phyloP scores from a whole-genome alignment of 2,113 vertebrate genomes.

The Myotis davidii region DNA sequence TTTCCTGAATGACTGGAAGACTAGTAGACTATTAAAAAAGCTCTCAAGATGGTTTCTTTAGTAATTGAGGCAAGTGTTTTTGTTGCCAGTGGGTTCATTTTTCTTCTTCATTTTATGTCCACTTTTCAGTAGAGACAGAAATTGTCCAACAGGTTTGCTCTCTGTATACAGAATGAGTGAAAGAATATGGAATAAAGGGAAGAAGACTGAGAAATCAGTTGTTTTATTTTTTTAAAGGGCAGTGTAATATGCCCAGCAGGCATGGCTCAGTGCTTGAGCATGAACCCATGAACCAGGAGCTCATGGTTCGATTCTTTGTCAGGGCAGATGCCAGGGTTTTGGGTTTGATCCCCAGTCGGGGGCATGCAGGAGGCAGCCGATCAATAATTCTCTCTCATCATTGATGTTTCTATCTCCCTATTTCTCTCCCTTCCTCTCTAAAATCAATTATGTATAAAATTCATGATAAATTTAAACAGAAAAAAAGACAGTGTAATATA shows the following conservation, averaged over 20 bases:
- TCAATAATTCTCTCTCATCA: neutral
- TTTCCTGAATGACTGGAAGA: neutral
- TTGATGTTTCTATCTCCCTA: neutral
- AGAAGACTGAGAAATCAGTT: neutral
- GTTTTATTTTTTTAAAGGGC: neutral
- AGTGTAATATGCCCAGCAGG: too few relatives aligned
- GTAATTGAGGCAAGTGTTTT: neutral
- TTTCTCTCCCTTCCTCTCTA: neutral
- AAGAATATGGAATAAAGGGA: constrained; percentile 16
- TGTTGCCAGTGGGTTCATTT: neutral
- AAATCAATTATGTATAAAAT: neutral
- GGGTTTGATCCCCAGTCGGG: neutral
- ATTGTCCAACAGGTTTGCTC: neutral
- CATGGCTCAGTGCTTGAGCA: neutral
- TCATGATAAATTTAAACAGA: too few relatives aligned
- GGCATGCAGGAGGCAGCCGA: neutral
- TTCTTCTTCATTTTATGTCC: constrained; percentile 23
- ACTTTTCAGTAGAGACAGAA: neutral
- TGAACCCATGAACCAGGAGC: neutral
- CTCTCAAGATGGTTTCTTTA: neutral
- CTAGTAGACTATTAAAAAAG: neutral
- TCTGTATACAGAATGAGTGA: neutral
- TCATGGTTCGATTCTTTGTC: neutral
- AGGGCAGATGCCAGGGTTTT: neutral
- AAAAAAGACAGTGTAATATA: neutral